Conservation (phyloP, 2,113 vertebrate genomes). For the Alethe diademata region DNA sequence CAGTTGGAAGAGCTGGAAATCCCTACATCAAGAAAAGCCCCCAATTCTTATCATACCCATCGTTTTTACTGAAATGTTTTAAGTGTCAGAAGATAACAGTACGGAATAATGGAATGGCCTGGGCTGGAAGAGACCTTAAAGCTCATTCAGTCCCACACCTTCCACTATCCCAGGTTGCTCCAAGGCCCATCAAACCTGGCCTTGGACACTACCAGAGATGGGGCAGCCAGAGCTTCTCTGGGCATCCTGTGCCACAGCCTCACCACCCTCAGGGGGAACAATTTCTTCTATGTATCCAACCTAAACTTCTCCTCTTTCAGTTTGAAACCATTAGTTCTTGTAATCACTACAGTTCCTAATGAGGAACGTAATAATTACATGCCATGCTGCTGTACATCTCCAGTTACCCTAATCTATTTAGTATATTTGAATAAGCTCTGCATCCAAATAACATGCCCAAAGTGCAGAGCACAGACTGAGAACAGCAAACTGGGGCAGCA, state of each 20-base stretch:
- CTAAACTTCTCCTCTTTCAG: neutral
- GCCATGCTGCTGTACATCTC: neutral
- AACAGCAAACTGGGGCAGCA: neutral
- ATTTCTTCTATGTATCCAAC: neutral
- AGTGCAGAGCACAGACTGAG: neutral
- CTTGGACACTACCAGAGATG: neutral
- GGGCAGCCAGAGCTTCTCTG: neutral
- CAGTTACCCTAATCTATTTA: neutral
- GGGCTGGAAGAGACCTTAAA: neutral
- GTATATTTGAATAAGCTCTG: neutral
- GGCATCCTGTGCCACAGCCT: neutral
- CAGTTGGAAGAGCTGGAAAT: neutral
- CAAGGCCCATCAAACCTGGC: too few relatives aligned
- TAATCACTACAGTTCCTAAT: neutral
- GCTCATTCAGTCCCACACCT: neutral
- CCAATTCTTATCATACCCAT: neutral
- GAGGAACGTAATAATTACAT: neutral
- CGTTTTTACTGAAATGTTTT: neutral
- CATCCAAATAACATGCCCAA: neutral
- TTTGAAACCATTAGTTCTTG: neutral
- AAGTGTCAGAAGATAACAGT: neutral
- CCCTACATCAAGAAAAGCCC: neutral
- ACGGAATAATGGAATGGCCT: neutral
- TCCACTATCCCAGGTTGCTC: fast-evolving
- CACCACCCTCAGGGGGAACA: neutral